Percentiles rank a stretch among this genome's conserved stretches.
phyloP scores from a whole-genome alignment of 92 coral and sea anemone species.

The Isaurus tuberculatus region DNA sequence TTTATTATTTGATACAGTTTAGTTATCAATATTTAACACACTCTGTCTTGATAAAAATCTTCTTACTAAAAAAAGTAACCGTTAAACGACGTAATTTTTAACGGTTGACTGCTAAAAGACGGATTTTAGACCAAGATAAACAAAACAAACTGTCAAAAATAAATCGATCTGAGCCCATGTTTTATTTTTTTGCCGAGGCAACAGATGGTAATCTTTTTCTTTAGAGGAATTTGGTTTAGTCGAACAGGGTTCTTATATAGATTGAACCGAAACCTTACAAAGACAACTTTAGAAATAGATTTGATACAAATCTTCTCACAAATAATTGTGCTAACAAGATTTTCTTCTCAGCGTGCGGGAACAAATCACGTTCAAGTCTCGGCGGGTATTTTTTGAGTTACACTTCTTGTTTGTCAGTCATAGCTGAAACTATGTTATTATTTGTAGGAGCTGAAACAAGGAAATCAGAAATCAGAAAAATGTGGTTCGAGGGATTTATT shows the following conservation, averaged over 20 bases:
- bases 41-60: background rate
- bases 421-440: background rate
- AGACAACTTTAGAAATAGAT: background rate
- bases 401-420: background rate
- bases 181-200: background rate
- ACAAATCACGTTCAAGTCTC: background rate
- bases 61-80: background rate
- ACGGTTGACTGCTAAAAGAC: background rate
- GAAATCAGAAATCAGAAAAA: background rate
- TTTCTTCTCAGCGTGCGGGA: slow-evolving; percentile 1
- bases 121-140: background rate
- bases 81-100: background rate
- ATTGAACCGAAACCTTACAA: background rate
- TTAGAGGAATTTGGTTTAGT: background rate
- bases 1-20: background rate
- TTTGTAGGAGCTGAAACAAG: background rate
- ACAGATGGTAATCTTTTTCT: background rate
- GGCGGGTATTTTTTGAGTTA: slow-evolving; percentile 5
- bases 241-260: background rate
- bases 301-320: background rate
- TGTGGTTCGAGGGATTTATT: background rate
- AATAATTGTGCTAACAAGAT: slow-evolving; percentile 21
- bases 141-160: background rate
- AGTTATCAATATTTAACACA: slow-evolving; percentile 10
- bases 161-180: background rate